Evolutionary conservation across 2,797 vertebrate species (phyloP).

Genomic region (Emys orbicularis): DNA sequence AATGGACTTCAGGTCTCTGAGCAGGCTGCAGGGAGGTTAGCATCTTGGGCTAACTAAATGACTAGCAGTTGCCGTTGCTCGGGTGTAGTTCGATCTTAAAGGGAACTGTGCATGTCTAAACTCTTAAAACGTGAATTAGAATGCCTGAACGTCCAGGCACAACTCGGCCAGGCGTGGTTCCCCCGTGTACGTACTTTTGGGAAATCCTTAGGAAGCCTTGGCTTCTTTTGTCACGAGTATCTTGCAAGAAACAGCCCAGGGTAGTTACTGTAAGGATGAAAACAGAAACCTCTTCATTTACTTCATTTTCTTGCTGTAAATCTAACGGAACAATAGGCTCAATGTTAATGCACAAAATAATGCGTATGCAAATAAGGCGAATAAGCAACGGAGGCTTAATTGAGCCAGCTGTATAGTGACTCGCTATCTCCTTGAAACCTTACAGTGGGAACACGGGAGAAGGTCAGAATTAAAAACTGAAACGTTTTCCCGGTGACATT

Average conservation of each 20-base stretch:
- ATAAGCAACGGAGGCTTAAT: constrained; percentile 12
- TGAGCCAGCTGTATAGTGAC: not conserved
- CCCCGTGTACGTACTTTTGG: too few species aligned
- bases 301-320: constrained; percentile 51
- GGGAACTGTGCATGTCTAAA: not conserved
- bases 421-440: constrained; percentile 23
- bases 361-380: constrained; percentile 45
- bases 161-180: too few species aligned
- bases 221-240: not conserved
- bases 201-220: not conserved
- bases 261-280: not conserved
- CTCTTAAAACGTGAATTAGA: too few species aligned
- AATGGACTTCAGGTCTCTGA: constrained; percentile 32
- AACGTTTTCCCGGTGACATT: not conserved
- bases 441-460: constrained; percentile 41
- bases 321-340: not conserved
- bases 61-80: not conserved
- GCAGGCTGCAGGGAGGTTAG: constrained; percentile 56
- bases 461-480: constrained; percentile 51
- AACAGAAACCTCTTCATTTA: constrained; percentile 22
- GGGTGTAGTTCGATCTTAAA: not conserved
- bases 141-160: too few species aligned
- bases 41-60: constrained; percentile 48
- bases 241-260: not conserved
- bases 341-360: constrained; percentile 9